Percentiles rank a stretch among this genome's conserved stretches.
phyloP scores from a whole-genome alignment of 2,797 vertebrate species.

The Intellagama lesueurii region DNA sequence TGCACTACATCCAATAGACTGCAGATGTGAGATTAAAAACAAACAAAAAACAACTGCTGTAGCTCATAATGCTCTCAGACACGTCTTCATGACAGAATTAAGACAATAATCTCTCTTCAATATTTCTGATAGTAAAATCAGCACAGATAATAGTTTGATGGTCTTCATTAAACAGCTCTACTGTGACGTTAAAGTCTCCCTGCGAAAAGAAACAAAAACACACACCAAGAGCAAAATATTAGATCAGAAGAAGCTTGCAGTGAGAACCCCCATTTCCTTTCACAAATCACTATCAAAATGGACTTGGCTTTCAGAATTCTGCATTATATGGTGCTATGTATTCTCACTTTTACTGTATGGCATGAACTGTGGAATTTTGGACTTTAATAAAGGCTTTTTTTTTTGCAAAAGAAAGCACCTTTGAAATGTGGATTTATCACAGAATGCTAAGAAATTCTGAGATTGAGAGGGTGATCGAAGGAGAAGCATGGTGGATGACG shows the following conservation, averaged over 20 bases:
- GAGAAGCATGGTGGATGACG: no score
- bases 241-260: not conserved
- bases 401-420: no score
- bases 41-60: not conserved
- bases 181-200: constrained; percentile 10
- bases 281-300: not conserved
- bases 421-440: no score
- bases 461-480: no score
- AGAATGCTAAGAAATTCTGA: no score
- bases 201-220: not conserved
- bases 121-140: not conserved
- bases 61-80: not conserved
- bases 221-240: not conserved
- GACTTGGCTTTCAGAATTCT: no score
- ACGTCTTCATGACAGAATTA: not conserved
- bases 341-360: no score
- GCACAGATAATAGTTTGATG: constrained; percentile 8
- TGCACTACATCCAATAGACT: not conserved
- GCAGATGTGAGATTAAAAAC: not conserved
- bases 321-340: no score
- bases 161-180: constrained; percentile 19
- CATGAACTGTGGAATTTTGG: no score
- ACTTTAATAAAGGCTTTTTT: no score
- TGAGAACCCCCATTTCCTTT: not conserved
- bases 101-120: not conserved